A percentile compares a stretch with the other conserved stretches of the same genome.
These are phyloP conservation scores for Parnassius smintheus DNA, from an alignment of 2,888 invertebrate genomes.

Conservation along the genomic window DNA sequence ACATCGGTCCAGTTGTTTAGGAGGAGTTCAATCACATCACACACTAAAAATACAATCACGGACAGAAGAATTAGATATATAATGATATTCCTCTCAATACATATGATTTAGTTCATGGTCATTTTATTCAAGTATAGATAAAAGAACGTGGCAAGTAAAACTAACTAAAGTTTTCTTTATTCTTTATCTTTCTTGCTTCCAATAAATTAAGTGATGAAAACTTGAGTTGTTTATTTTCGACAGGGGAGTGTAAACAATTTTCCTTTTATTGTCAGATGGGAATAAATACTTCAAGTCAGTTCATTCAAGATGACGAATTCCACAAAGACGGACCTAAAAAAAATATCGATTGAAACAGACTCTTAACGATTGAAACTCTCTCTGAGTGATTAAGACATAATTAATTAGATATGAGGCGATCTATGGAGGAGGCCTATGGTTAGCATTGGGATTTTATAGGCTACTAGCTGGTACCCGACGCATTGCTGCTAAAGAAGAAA, in stretches of 20 bases:
- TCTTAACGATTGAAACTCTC: background rate
- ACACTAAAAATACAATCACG: no score
- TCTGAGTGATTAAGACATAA: background rate
- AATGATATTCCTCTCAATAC: no score
- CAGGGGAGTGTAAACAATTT: slow-evolving; percentile 9
- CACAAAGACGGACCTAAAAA: background rate
- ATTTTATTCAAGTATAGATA: background rate
- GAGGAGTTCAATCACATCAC: no score
- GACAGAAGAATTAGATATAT: no score
- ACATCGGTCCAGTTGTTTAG: no score
- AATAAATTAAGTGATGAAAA: background rate
- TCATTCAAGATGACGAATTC: background rate
- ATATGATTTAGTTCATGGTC: background rate
- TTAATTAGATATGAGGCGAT: no score
- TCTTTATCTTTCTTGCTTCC: background rate
- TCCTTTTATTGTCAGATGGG: slow-evolving; percentile 9
- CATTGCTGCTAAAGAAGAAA: no score
- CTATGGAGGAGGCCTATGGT: no score
- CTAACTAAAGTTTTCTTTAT: background rate
- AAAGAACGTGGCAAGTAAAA: background rate
- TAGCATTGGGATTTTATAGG: no score
- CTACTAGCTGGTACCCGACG: no score
- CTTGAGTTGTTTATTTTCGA: slow-evolving; percentile 4
- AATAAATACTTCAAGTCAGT: slow-evolving; percentile 5
- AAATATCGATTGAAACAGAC: background rate